These are phyloP conservation scores for Epinephelus fuscoguttatus DNA, from an alignment of 2,113 vertebrate species.

Conservation along the genomic window DNA sequence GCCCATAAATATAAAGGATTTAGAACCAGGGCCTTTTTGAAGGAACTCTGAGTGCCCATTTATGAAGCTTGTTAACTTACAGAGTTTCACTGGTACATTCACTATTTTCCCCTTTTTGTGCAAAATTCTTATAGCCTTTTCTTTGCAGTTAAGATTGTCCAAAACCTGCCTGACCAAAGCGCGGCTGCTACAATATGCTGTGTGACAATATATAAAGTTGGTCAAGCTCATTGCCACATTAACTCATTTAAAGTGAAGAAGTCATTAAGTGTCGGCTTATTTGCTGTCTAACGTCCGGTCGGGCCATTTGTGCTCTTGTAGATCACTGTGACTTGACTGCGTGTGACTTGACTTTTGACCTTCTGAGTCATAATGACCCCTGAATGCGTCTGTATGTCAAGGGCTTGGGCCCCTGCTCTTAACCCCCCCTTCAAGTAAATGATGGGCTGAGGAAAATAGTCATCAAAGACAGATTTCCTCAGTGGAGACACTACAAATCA, in stretches of 20 bases:
- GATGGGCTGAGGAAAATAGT: conserved; percentile 48
- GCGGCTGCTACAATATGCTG: background rate
- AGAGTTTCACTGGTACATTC: conserved; percentile 51
- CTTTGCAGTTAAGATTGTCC: conserved; percentile 1
- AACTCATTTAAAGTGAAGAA: conserved; percentile 17
- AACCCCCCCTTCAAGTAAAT: conserved; percentile 54
- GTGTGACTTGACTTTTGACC: conserved; percentile 71
- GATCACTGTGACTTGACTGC: conserved; percentile 60
- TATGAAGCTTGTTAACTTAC: conserved; percentile 67
- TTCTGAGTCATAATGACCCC: conserved; percentile 74
- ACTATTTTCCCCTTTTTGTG: conserved; percentile 44
- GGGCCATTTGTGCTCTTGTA: conserved; percentile 48
- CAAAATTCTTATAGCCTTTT: conserved; percentile 20
- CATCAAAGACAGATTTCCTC: conserved; percentile 39
- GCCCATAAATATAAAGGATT: conserved; percentile 80
- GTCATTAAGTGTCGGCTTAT: conserved; percentile 44
- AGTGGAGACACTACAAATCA: conserved; percentile 44
- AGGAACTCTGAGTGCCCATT: conserved; percentile 67
- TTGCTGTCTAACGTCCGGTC: conserved; percentile 34
- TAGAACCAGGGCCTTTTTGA: conserved; percentile 63
- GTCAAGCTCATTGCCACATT: conserved; percentile 4
- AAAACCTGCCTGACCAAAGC: background rate
- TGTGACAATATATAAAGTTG: conserved; percentile 3
- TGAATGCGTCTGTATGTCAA: conserved; percentile 62
- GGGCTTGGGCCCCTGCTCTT: conserved; percentile 35